Evolutionary conservation across 1,140 invertebrate genomes (phyloP), one percentile per base, ranked within the genome.

Genomic region (Pogonognathellus flavescens): DNA sequence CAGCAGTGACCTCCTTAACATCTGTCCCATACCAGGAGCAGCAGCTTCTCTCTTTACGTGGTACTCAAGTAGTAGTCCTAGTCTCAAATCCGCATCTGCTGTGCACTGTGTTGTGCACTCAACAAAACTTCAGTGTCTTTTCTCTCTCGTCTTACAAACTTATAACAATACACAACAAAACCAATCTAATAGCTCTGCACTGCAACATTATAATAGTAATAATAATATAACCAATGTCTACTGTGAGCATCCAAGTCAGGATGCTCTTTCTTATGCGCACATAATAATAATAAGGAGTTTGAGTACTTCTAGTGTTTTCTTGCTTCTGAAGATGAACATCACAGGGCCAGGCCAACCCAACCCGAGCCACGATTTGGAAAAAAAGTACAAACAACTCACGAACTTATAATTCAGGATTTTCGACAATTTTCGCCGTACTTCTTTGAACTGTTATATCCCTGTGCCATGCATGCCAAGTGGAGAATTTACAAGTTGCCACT

Each of bases 381-480:
- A 76, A 76, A 76, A 76, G 70, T 76, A 76, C 70, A 76, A 76
- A 76, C 70, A 76, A 76, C 70, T 76, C 70, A 76, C 70, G 70
- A 76, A 76, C 70, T 76, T 76, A 76, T 76, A 76, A 76, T 76
- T 76, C 70, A 76, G 70, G 70, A 76, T 76, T 76, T 76, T 76
- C 70, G 70, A 76, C 70, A 76, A 76, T 76, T 76, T 76, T 76
- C 70, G 70, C 70, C 70, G 70, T 57, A 76, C 70, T 49, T 76
- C 70, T 76, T 76, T 76, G 70, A 76, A 76, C 70, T 76, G 70
- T 76, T 76, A 76, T 76, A 41, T 18, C 70, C 70, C 70, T 76
- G 70, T 76, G 41, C 41, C 41, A 76, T 49, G 70, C 70, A 76
- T 76, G 70, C 70, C 70, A 76, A 76, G 16, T 76, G 25, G 31